Evolutionary conservation across 2,797 vertebrate genomes (phyloP).

Genomic region (Halcyon leucocephala): DNA sequence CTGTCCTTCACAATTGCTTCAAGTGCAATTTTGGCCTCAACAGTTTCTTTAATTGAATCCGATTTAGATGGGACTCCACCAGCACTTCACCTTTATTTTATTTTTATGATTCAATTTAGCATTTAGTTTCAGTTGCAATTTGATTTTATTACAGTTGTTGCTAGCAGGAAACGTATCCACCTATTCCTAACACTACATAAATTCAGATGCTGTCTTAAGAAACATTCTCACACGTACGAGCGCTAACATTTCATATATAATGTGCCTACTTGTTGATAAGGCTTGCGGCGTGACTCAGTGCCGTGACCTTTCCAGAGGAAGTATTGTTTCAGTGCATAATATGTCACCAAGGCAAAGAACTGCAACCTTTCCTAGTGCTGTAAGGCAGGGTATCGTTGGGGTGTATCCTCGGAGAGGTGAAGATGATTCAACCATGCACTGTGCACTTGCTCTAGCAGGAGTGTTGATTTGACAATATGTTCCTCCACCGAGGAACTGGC

Average conservation of each 20-base stretch:
- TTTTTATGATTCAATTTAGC: constrained; percentile 43
- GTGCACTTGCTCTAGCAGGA: background rate
- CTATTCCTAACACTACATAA: constrained; percentile 57
- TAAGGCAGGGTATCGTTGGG: background rate
- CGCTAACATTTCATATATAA: constrained; percentile 35
- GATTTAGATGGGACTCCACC: constrained; percentile 17
- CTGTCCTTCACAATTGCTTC: constrained; percentile 15
- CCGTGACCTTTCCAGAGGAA: constrained; percentile 8
- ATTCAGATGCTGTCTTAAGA: constrained; percentile 32
- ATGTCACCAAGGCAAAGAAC: background rate
- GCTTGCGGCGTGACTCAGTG: background rate
- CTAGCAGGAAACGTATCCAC: constrained; percentile 35
- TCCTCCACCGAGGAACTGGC: background rate
- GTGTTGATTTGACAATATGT: background rate
- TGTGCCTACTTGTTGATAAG: constrained; percentile 29
- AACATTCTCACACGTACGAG: constrained; percentile 2
- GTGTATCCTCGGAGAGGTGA: background rate
- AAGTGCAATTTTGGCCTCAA: background rate
- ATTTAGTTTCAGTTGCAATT: constrained; percentile 29
- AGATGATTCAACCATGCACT: background rate
- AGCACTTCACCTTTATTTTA: constrained; percentile 41
- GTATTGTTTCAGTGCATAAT: background rate
- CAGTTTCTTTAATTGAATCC: background rate
- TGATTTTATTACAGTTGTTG: constrained; percentile 37
- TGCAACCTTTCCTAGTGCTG: background rate